Evolutionary conservation across 2,797 vertebrate genomes (phyloP).

Genomic region (Micromesistius poutassou): DNA sequence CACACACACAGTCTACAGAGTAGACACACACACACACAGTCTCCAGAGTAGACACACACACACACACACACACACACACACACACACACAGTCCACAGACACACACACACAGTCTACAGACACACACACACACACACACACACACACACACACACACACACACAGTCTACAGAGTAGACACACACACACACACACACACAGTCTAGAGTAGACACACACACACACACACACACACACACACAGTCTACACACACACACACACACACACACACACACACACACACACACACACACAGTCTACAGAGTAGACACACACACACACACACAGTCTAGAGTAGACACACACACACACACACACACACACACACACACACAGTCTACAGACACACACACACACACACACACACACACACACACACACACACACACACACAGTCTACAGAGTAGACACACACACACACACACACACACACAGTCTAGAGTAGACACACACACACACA

Average conservation of each 20-base stretch:
- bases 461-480: too few relatives aligned
- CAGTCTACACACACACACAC: conserved; percentile 3
- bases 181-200: too few relatives aligned
- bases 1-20: neutral
- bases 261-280: conserved; percentile 1
- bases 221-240: neutral
- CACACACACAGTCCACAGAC: neutral
- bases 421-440: too few relatives aligned
- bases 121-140: conserved; percentile 3
- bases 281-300: neutral
- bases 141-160: neutral
- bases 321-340: neutral
- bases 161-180: neutral
- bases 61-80: neutral
- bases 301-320: neutral
- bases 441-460: neutral
- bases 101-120: neutral
- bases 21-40: too few relatives aligned
- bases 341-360: too few relatives aligned
- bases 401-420: too few relatives aligned
- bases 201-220: too few relatives aligned
- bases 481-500: too few relatives aligned
- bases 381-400: neutral
- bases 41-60: too few relatives aligned
- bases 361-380: too few relatives aligned